Evolutionary conservation across 2,797 vertebrate genomes (phyloP).

Genomic region (Scolopax rusticola): DNA sequence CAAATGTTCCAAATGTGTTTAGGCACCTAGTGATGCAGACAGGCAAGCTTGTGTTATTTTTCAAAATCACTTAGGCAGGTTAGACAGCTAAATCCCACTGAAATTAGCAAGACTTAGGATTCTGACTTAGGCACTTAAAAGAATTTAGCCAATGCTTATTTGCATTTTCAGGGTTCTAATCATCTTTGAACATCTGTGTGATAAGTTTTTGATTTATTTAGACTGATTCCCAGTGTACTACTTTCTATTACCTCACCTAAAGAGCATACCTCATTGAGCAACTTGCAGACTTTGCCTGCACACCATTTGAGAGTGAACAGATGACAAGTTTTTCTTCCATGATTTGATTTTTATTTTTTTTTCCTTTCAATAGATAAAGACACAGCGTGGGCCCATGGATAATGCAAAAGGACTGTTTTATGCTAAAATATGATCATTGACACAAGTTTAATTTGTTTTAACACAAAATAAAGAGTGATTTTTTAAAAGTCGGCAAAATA

Average conservation of each 20-base stretch:
- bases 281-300: conserved; percentile 1
- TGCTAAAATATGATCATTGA: background rate
- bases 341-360: background rate
- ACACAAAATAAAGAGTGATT: background rate
- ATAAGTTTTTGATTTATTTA: conserved; percentile 33
- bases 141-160: background rate
- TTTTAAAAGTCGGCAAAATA: background rate
- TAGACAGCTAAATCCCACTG: conserved; percentile 36
- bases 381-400: background rate
- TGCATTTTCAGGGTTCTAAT: conserved; percentile 33
- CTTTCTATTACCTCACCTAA: background rate
- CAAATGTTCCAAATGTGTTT: conserved; percentile 39
- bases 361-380: background rate
- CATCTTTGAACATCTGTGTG: conserved; percentile 17
- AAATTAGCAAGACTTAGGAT: background rate
- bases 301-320: background rate
- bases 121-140: background rate
- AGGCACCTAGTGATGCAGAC: conserved; percentile 32
- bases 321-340: background rate
- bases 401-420: background rate
- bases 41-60: conserved; percentile 39
- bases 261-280: background rate
- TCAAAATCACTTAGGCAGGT: conserved; percentile 42
- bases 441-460: background rate
- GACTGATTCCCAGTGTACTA: background rate